Percentiles rank a stretch among this genome's conserved stretches.
phyloP scores from a whole-genome alignment of 2,797 vertebrate species.

The Schizopygopsis malacanthus region DNA sequence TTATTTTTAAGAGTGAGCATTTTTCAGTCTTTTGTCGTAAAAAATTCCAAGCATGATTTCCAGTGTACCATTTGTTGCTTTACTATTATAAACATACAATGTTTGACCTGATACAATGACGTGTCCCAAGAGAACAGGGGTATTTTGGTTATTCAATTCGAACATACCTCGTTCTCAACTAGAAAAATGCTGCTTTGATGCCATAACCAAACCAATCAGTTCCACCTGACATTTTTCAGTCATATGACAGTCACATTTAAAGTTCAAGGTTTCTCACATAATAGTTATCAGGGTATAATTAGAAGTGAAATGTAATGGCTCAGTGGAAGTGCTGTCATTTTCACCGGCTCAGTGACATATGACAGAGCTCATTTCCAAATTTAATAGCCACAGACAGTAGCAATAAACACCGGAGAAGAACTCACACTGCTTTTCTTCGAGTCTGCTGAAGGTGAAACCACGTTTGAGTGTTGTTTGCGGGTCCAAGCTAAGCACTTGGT shows the following conservation, averaged over 20 bases:
- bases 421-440: not conserved
- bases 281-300: too few species aligned
- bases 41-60: not conserved
- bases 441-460: not conserved
- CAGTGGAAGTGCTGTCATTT: too few species aligned
- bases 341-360: conserved; percentile 8
- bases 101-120: not conserved
- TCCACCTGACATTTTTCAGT: too few species aligned
- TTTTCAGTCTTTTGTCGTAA: not conserved
- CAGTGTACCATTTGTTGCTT: conserved; percentile 6
- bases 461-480: not conserved
- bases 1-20: not conserved
- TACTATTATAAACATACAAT: not conserved
- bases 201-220: conserved; percentile 15
- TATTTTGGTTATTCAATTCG: conserved; percentile 5
- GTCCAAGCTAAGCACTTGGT: conserved; percentile 3
- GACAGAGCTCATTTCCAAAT: conserved; percentile 5
- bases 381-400: conserved; percentile 13
- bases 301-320: too few species aligned
- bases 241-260: too few species aligned
- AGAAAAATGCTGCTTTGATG: conserved; percentile 4
- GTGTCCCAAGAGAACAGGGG: not conserved
- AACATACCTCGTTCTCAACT: conserved; percentile 11
- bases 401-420: conserved; percentile 8
- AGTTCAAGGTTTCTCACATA: too few species aligned